These are phyloP conservation scores for Cephus sareptanus DNA, from an alignment of 2,888 invertebrate genomes.

Conservation along the genomic window DNA sequence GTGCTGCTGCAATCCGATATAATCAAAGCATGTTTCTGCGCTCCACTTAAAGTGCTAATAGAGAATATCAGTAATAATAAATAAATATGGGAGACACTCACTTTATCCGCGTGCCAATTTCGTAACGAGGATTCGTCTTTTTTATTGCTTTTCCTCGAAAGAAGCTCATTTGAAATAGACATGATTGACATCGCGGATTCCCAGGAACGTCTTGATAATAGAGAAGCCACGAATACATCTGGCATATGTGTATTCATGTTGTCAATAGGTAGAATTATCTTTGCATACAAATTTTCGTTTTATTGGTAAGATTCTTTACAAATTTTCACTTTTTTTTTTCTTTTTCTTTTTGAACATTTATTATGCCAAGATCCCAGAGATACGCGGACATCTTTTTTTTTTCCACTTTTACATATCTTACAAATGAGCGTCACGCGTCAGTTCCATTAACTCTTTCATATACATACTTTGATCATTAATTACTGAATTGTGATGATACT, in stretches of 20 bases:
- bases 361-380: not conserved
- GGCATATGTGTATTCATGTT: not conserved
- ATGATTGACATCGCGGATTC: not conserved
- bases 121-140: not conserved
- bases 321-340: not conserved
- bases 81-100: not conserved
- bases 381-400: not conserved
- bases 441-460: not conserved
- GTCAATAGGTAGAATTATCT: not conserved
- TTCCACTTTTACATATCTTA: not conserved
- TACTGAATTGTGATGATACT: not conserved
- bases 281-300: not conserved
- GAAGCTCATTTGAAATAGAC: not conserved
- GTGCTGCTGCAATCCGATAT: constrained; percentile 11
- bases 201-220: not conserved
- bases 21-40: not conserved
- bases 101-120: not conserved
- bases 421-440: not conserved
- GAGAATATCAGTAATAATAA: not conserved
- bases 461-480: not conserved
- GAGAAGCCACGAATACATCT: not conserved
- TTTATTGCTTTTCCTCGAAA: not conserved
- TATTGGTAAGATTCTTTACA: not conserved
- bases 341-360: not conserved
- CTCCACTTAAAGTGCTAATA: not conserved